Evolutionary conservation across 1,140 invertebrate species (phyloP).

Genomic region (Drosophila yakuba): DNA sequence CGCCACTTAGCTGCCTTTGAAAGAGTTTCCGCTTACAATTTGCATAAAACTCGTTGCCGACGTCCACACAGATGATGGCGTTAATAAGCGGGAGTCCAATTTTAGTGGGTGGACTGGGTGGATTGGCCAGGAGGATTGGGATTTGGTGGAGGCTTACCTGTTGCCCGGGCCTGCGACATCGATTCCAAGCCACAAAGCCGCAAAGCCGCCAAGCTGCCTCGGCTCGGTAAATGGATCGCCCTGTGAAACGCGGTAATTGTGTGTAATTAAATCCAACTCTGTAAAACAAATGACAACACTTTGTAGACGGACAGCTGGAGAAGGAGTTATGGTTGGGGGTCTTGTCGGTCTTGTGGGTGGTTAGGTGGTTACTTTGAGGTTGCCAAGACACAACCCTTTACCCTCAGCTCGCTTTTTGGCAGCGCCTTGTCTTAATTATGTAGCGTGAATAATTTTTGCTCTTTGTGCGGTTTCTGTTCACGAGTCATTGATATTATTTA

Average conservation of each 20-base stretch:
- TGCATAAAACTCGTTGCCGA: conserved; percentile 78
- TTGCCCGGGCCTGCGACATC: conserved; percentile 52
- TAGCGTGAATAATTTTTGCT: conserved; percentile 79
- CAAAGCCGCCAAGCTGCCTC: conserved; percentile 7
- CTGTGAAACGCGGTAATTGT: conserved; percentile 81
- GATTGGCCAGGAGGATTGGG: too few relatives aligned
- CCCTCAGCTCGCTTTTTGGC: conserved; percentile 23
- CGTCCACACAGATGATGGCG: conserved; percentile 58
- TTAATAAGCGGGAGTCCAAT: conserved; percentile 69
- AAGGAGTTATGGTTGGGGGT: background rate
- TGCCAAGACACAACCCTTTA: conserved; percentile 62
- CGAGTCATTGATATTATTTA: conserved; percentile 66
- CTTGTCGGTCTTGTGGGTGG: conserved; percentile 9
- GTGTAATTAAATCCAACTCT: conserved; percentile 80
- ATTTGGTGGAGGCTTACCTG: conserved; percentile 56
- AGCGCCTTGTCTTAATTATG: conserved; percentile 79
- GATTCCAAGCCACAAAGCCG: conserved; percentile 8
- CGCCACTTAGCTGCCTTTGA: conserved; percentile 49
- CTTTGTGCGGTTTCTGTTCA: conserved; percentile 53
- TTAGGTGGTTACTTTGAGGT: conserved; percentile 43
- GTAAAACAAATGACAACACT: conserved; percentile 75
- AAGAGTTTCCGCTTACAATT: conserved; percentile 83
- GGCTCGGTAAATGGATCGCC: conserved; percentile 79
- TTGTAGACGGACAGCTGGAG: conserved; percentile 39
- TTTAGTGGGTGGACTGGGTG: conserved; percentile 10